Conservation (phyloP, 1,140 invertebrate species). For the Apis cerana region DNA sequence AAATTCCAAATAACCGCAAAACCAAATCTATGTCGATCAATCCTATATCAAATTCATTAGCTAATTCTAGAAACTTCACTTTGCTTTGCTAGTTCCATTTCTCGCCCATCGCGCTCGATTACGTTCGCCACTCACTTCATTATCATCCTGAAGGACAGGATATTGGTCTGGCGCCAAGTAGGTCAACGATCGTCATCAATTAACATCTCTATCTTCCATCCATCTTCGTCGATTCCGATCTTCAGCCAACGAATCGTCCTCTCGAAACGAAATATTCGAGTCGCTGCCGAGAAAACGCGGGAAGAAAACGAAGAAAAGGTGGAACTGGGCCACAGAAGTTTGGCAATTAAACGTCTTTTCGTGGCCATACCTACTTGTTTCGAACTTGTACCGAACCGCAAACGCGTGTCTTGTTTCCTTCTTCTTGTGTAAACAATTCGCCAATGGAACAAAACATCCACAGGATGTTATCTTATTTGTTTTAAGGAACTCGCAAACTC, state of each 20-base stretch:
- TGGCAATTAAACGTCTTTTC: conserved; percentile 38
- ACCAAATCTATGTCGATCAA: neutral
- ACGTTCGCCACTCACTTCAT: neutral
- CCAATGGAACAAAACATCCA: neutral
- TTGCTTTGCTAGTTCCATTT: neutral
- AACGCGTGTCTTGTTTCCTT: neutral
- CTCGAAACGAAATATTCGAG: neutral
- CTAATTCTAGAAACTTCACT: neutral
- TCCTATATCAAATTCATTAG: neutral
- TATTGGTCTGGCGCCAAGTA: conserved; percentile 4
- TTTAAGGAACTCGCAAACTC: too few relatives aligned
- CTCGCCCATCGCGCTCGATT: neutral
- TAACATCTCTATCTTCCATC: neutral
- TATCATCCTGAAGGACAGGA: neutral
- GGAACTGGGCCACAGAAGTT: conserved; percentile 42
- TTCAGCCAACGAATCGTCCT: too few relatives aligned
- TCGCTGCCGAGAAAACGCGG: too few relatives aligned
- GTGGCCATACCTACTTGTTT: conserved; percentile 11
- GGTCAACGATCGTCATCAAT: conserved; percentile 1
- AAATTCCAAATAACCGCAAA: neutral
- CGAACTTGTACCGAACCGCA: conserved; percentile 28
- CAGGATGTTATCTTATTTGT: neutral
- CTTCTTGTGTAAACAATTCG: neutral
- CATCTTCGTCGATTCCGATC: neutral
- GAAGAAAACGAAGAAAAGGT: neutral